phyloP scores from a whole-genome alignment of 92 coral and sea anemone genomes.

The Porites evermanni region DNA sequence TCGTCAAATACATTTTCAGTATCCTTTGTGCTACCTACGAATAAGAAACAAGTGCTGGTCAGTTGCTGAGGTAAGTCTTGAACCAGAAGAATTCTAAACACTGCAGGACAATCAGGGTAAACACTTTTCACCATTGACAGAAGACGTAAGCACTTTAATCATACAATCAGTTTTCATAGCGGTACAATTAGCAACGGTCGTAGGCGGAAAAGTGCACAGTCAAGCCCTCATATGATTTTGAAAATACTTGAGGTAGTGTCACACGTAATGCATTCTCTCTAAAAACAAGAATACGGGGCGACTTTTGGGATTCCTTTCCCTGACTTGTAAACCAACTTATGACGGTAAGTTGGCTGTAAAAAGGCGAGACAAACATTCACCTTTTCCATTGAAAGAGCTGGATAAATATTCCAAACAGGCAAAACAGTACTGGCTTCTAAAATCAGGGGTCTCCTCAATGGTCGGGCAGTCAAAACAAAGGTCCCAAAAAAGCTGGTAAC shows the following conservation, averaged over 20 bases:
- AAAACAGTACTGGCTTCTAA: constrained; percentile 20
- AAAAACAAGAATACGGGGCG: no score
- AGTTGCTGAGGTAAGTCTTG: not conserved
- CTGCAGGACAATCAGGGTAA: no score
- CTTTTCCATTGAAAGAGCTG: not conserved
- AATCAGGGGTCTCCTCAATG: not conserved
- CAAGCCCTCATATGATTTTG: no score
- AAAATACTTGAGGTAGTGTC: no score
- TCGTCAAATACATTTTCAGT: not conserved
- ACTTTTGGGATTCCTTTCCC: no score
- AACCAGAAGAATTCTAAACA: no score
- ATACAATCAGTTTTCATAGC: no score
- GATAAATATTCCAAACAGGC: constrained; percentile 36
- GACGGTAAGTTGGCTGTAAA: not conserved
- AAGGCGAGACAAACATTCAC: not conserved
- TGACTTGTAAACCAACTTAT: not conserved
- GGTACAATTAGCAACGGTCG: no score
- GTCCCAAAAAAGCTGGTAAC: not conserved
- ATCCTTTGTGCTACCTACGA: not conserved
- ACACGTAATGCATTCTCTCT: no score
- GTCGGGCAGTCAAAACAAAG: not conserved
- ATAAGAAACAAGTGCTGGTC: not conserved
- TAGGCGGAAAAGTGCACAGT: no score
- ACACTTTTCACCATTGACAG: no score
- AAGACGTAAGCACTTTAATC: no score